Evolutionary conservation across 2,113 vertebrate species (phyloP).

Genomic region (Corvus moneduloides): DNA sequence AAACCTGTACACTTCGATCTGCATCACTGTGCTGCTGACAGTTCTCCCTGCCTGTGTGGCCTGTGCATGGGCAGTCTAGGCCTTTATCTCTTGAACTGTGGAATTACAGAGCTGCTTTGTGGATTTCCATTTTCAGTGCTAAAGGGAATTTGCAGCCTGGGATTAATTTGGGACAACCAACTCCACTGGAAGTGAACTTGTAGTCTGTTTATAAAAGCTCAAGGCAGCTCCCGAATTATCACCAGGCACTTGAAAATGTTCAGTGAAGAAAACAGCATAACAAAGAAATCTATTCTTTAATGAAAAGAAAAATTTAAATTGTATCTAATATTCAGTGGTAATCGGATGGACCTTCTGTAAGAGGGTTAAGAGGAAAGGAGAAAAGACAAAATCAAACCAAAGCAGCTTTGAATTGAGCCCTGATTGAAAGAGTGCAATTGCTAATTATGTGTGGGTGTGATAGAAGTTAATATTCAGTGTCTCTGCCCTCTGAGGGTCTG

Average conservation of each 20-base stretch:
- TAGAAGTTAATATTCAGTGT: conserved; percentile 18
- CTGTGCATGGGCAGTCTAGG: neutral
- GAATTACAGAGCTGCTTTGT: conserved; percentile 5
- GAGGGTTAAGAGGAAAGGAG: neutral
- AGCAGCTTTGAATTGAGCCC: conserved; percentile 9
- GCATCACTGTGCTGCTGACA: neutral
- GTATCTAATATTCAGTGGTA: neutral
- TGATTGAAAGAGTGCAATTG: conserved; percentile 30
- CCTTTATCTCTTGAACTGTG: neutral
- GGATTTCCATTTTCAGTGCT: conserved; percentile 8
- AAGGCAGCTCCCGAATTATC: neutral
- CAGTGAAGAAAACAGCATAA: neutral
- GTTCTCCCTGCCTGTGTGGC: neutral
- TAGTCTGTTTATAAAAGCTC: neutral
- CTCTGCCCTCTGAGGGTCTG: neutral
- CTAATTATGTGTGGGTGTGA: conserved; percentile 21
- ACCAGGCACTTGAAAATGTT: neutral
- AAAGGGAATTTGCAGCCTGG: neutral
- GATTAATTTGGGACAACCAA: neutral
- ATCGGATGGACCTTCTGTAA: neutral
- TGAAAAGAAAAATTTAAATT: neutral
- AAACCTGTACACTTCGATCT: neutral
- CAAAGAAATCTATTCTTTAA: neutral
- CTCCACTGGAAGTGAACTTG: neutral
- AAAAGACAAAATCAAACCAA: neutral